Conservation (phyloP, 2,113 vertebrate species). For the Peromyscus maniculatus region DNA sequence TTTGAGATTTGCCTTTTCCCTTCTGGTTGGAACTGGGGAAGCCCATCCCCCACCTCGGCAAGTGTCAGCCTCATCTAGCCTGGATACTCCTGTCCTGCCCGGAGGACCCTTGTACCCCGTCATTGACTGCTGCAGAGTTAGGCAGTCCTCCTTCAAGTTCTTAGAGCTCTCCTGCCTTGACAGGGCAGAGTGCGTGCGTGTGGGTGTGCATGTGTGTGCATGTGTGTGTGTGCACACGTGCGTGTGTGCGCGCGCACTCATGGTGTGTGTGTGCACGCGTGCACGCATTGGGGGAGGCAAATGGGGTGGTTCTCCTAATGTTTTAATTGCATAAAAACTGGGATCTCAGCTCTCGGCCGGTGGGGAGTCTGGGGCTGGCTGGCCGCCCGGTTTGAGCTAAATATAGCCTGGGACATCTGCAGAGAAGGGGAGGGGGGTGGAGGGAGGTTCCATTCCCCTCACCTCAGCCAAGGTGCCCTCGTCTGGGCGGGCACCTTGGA, state of each 20-base stretch:
- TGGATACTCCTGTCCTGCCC: neutral
- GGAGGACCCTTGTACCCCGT: neutral
- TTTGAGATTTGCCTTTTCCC: constrained; percentile 52
- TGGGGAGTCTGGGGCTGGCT: constrained; percentile 85
- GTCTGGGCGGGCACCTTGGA: constrained; percentile 81
- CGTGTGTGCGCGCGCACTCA: neutral
- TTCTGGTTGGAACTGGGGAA: constrained; percentile 46
- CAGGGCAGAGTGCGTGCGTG: neutral
- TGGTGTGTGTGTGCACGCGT: neutral
- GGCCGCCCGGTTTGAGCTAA: constrained; percentile 82
- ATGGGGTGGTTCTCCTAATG: constrained; percentile 81
- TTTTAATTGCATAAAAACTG: constrained; percentile 86
- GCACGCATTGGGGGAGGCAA: neutral
- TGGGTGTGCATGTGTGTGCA: neutral
- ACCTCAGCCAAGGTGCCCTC: constrained; percentile 85
- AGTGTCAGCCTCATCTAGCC: constrained; percentile 3
- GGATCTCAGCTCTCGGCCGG: constrained; percentile 83
- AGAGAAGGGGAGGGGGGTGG: constrained; percentile 81
- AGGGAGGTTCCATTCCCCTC: constrained; percentile 81
- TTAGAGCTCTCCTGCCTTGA: constrained; percentile 30
- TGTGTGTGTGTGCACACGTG: neutral
- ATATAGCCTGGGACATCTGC: constrained; percentile 85
- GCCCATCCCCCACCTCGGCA: neutral
- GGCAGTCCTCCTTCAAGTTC: neutral
- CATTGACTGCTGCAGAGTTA: neutral